These are phyloP conservation scores for Lagocephalus sceleratus DNA, from an alignment of 2,797 vertebrate genomes.

Conservation along the genomic window DNA sequence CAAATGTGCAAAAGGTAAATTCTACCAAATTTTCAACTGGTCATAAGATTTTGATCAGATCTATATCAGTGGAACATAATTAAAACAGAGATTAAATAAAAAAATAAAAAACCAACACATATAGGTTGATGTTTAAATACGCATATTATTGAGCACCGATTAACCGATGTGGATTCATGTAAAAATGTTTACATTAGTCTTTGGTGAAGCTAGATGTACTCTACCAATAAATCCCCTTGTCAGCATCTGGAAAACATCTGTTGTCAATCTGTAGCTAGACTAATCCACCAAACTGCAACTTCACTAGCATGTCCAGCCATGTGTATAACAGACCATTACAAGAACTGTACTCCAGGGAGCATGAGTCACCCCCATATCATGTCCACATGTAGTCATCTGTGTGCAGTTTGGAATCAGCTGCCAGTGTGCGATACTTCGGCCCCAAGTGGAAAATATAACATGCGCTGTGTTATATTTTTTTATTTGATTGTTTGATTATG, in stretches of 20 bases:
- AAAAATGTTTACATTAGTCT: no score
- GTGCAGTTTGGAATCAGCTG: conserved; percentile 36
- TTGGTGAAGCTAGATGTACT: neutral
- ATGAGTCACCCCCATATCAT: conserved; percentile 59
- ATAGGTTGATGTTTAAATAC: no score
- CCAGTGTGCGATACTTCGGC: conserved; percentile 16
- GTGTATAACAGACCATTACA: conserved; percentile 60
- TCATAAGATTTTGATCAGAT: no score
- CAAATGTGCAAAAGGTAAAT: no score
- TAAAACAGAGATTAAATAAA: no score
- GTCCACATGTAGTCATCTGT: conserved; percentile 61
- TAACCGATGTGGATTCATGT: no score
- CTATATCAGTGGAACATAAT: no score
- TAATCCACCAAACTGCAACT: conserved; percentile 14
- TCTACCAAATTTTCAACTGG: no score
- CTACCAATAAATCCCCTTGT: conserved; percentile 13
- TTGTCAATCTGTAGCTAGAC: conserved; percentile 46
- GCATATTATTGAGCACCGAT: no score
- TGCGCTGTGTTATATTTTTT: conserved; percentile 6
- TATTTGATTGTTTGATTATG: neutral
- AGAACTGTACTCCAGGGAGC: conserved; percentile 37
- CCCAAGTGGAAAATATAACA: conserved; percentile 43
- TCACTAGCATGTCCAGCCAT: conserved; percentile 34
- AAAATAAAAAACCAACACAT: no score
- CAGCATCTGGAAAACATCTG: conserved; percentile 54